Evolutionary conservation across 1,140 invertebrate species (phyloP).

Genomic region (Aphaenogaster ashmeadi): DNA sequence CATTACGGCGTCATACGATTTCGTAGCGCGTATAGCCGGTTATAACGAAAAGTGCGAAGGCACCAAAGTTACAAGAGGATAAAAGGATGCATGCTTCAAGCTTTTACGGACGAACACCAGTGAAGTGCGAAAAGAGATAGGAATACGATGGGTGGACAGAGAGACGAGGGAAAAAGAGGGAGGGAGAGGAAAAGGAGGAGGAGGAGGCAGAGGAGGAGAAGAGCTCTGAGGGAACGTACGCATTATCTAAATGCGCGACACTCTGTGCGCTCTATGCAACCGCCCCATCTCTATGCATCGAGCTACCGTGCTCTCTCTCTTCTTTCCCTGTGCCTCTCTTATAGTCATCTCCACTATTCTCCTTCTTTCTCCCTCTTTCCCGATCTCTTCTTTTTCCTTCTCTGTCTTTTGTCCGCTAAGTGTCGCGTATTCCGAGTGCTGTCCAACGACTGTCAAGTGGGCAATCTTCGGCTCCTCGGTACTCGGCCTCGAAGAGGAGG

Average conservation of each 20-base stretch:
- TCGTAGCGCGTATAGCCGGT: constrained; percentile 43
- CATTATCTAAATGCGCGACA: constrained; percentile 86
- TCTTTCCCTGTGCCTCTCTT: constrained; percentile 60
- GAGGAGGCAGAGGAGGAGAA: constrained; percentile 35
- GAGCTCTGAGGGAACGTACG: constrained; percentile 73
- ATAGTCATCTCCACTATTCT: constrained; percentile 42
- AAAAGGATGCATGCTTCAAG: constrained; percentile 85
- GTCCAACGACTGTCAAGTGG: constrained; percentile 81
- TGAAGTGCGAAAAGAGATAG: constrained; percentile 74
- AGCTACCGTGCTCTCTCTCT: constrained; percentile 36
- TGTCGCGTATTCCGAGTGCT: constrained; percentile 76
- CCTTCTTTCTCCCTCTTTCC: constrained; percentile 26
- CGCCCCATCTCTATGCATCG: constrained; percentile 52
- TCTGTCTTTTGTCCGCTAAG: constrained; percentile 58
- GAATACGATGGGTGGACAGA: constrained; percentile 30
- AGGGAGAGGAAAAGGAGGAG: constrained; percentile 29
- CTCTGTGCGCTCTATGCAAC: constrained; percentile 77
- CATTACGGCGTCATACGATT: constrained; percentile 67
- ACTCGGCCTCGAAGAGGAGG: constrained; percentile 28
- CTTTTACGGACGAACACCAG: constrained; percentile 81
- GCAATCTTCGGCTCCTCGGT: constrained; percentile 77
- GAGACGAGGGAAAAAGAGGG: constrained; percentile 27
- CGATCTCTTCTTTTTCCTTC: constrained; percentile 16
- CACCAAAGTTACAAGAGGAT: constrained; percentile 86
- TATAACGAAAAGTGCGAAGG: constrained; percentile 77